These are phyloP conservation scores for Nezara viridula DNA, from an alignment of 2,888 invertebrate genomes.

Conservation along the genomic window DNA sequence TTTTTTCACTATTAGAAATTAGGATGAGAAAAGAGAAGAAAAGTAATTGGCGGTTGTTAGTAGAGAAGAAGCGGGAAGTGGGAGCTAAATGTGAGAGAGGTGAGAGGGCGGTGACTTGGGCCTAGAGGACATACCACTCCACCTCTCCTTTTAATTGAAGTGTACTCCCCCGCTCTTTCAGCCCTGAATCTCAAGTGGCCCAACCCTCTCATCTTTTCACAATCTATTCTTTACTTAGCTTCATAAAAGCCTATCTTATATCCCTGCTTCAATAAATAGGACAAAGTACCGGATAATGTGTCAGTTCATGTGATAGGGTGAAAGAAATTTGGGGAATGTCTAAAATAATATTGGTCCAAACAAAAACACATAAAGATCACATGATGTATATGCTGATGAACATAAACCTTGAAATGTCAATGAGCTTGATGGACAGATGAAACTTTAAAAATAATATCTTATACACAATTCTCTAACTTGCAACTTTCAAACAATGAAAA, in stretches of 20 bases:
- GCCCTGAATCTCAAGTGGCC: not conserved
- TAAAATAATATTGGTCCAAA: not conserved
- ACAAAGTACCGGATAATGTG: not conserved
- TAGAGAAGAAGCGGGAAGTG: not conserved
- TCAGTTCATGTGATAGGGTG: not conserved
- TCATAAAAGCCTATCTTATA: not conserved
- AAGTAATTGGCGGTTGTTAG: slow-evolving; percentile 5
- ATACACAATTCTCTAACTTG: too few species aligned
- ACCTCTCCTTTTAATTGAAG: slow-evolving; percentile 27
- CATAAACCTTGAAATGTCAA: too few species aligned
- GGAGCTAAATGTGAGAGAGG: not conserved
- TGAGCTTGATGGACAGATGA: too few species aligned
- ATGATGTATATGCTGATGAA: too few species aligned
- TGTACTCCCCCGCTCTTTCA: not conserved
- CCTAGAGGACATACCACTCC: not conserved
- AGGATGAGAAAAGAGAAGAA: not conserved
- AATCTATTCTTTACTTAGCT: slow-evolving; percentile 39
- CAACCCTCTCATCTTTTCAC: not conserved
- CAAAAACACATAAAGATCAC: too few species aligned
- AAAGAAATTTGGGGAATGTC: not conserved
- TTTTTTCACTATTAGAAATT: not conserved
- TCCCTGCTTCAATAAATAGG: not conserved
- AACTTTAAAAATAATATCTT: too few species aligned
- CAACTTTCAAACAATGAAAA: too few species aligned
- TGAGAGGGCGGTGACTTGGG: not conserved